Base-by-base conservation (phyloP, 2,113 vertebrate species). In the Paraplagusia blochii region DNA sequence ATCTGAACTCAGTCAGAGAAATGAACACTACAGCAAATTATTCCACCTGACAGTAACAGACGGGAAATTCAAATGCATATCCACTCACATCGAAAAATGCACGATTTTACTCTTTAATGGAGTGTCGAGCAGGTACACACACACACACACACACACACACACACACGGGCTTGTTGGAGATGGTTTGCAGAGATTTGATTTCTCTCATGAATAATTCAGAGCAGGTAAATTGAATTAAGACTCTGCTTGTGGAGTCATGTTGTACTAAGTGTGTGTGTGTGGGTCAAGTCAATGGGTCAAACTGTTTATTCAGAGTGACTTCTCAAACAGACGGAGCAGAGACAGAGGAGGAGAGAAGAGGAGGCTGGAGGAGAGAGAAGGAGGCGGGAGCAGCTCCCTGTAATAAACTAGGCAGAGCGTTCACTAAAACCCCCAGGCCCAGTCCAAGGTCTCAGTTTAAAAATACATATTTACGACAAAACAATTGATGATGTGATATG, bases 151-250 rank as follows among this genome's bases (percentile, higher is more conserved):
- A 49, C 9, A 11, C 33, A 50, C 49, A 36, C 34, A 15, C 4
- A 43, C 42, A 9, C 40, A 14, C 13, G 11, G 12, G 40, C 14
- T 11, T 5, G 48, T 5, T 35, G 49, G 16, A 53, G 50, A 50
- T 38, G 39, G 36, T 60, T 45, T 34, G 12, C 44, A 53, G 40
- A 9, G 59, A 55, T 22, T 40, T 11, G 18, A 19, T 58, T 46
- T 36, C 18, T 46, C 54, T 64, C 59, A 72, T 78, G 69, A 80
- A 85, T 80, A 74, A 76, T 74, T 69, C 77, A 80, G 62, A 38
- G 49, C 7, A 51, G 72, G 58, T 77, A 44, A 66, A 74, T 63
- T 76, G 51, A 71, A 76, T 77, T 60, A 80, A 51, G 52, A 33
- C 65, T 51, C 15, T 48, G 66, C 60, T 64, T 66, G 66, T 61